These are phyloP conservation scores for Synergus itoensis DNA, from an alignment of 2,888 invertebrate genomes.

Conservation along the genomic window DNA sequence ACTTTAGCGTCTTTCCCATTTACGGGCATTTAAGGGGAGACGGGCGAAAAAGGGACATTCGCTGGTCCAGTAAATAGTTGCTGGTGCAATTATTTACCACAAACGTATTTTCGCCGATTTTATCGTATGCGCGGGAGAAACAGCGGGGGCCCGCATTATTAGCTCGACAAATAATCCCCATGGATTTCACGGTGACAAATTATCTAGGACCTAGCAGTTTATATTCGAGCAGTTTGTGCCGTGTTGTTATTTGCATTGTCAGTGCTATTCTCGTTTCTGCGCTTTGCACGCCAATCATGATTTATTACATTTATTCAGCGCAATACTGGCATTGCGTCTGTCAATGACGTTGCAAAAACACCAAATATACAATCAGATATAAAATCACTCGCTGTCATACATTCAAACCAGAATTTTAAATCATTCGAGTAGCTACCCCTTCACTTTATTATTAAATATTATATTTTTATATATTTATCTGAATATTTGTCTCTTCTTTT, in stretches of 20 bases:
- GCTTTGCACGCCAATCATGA: slow-evolving; percentile 46
- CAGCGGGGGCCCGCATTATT: slow-evolving; percentile 72
- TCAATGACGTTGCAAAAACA: slow-evolving; percentile 27
- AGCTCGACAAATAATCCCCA: slow-evolving; percentile 74
- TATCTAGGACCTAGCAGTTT: slow-evolving; percentile 72
- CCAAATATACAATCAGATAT: not conserved
- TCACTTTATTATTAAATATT: not conserved
- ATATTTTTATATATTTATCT: not conserved
- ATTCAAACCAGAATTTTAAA: not conserved
- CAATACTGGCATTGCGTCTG: slow-evolving; percentile 35
- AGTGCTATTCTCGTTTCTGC: slow-evolving; percentile 45
- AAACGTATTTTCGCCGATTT: slow-evolving; percentile 68
- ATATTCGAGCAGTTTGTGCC: slow-evolving; percentile 67
- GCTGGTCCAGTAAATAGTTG: slow-evolving; percentile 53
- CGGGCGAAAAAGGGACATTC: slow-evolving; percentile 14
- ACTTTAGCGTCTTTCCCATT: slow-evolving; percentile 23
- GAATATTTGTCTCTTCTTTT: not conserved
- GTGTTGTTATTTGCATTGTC: slow-evolving; percentile 60
- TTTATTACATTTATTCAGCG: slow-evolving; percentile 50
- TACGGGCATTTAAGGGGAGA: slow-evolving; percentile 42
- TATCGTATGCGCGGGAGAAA: slow-evolving; percentile 63
- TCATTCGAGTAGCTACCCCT: not conserved
- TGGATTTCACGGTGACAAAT: slow-evolving; percentile 74
- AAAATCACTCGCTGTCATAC: not conserved
- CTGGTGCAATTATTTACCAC: slow-evolving; percentile 61